Evolutionary conservation across 1,140 invertebrate genomes (phyloP), one percentile per base, ranked within the genome.

Genomic region (Lycorma delicatula): DNA sequence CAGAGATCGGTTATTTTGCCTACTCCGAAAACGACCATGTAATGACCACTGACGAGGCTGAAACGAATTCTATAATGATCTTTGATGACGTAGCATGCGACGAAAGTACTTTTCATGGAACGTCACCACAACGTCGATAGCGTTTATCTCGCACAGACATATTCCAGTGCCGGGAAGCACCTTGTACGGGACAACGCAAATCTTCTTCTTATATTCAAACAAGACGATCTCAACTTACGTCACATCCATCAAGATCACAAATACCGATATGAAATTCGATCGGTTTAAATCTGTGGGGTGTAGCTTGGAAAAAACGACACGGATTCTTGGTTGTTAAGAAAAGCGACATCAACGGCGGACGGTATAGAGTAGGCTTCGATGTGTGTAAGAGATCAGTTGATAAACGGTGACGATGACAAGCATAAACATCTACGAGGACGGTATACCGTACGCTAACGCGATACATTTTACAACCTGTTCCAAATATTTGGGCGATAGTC

Each of bases 101-200:
- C 27, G 66, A 71, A n/a, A n/a, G n/a, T n/a, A n/a, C n/a, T n/a
- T n/a, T n/a, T n/a, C n/a, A n/a, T n/a, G n/a, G n/a, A n/a, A n/a
- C n/a, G n/a, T n/a, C n/a, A n/a, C n/a, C n/a, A n/a, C n/a, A n/a
- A n/a, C n/a, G n/a, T n/a, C n/a, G n/a, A n/a, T n/a, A n/a, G n/a
- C n/a, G n/a, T n/a, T 71, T 74, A 71, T 64, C 60, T 74, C 16
- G 65, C 49, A 59, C 68, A 72, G 63, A 69, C 68, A 9, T 72
- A 71, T 58, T 56, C 66, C 11, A 56, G 59, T 27, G 68, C 71
- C 41, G 68, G 67, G 7, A 74, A 75, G 65, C 68, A 71, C 60
- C 49, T 72, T 12, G 59, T 71, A 31, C 53, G 67, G n/a, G 70
- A 72, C 61, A 74, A 71, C 64, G 64, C 65, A 2, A 72, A 73